A percentile compares a stretch with the other conserved stretches of the same genome.
phyloP scores from a whole-genome alignment of 2,797 vertebrate genomes.

The Enteromius thamalakanensis region DNA sequence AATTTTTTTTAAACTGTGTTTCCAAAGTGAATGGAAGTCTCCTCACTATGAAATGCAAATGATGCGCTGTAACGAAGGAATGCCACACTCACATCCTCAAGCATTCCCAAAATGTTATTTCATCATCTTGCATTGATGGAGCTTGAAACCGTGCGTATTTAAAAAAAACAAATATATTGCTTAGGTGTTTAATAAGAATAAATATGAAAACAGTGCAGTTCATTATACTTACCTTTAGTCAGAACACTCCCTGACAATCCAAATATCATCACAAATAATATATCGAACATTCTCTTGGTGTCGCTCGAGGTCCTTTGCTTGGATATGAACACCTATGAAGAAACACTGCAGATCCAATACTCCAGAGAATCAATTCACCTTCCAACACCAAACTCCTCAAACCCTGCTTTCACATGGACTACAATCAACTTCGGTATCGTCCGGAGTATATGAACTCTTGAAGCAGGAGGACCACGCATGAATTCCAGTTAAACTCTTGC shows the following conservation, averaged over 20 bases:
- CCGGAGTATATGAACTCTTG: conserved; percentile 10
- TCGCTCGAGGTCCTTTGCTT: conserved; percentile 34
- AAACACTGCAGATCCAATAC: conserved; percentile 26
- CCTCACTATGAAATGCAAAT: neutral
- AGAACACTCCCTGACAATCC: conserved; percentile 75
- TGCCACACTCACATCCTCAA: neutral
- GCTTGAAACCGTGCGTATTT: neutral
- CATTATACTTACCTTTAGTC: conserved; percentile 74
- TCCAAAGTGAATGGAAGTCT: neutral
- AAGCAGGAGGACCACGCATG: conserved; percentile 63
- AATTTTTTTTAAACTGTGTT: too few relatives aligned
- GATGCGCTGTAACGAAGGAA: neutral
- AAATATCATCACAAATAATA: conserved; percentile 75
- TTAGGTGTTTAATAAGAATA: neutral
- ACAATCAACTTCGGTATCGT: neutral
- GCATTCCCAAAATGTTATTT: neutral
- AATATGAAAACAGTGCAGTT: neutral
- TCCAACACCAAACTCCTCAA: conserved; percentile 18
- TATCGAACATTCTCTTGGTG: conserved; percentile 71
- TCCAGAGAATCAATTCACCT: conserved; percentile 44
- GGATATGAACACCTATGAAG: conserved; percentile 36
- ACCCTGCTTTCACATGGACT: conserved; percentile 34
- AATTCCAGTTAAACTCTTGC: conserved; percentile 72
- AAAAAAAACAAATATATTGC: neutral
- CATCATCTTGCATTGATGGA: neutral